phyloP scores from a whole-genome alignment of 1,140 invertebrate species.

The Dufourea novaeangliae region DNA sequence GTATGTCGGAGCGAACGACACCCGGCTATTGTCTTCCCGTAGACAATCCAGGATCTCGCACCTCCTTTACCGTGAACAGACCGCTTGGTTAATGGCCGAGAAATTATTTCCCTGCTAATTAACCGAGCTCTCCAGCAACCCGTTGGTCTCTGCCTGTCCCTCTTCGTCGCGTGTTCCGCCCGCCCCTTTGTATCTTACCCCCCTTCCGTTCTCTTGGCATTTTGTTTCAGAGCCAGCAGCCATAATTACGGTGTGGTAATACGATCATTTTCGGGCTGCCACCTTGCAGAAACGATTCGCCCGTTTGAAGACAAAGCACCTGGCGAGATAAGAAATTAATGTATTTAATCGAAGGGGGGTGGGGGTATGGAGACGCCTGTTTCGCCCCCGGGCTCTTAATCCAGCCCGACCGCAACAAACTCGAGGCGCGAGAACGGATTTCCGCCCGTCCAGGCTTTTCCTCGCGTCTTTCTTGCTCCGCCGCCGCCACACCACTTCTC shows the following conservation, averaged over 20 bases:
- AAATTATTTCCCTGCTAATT: slow-evolving; percentile 68
- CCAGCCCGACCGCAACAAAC: neutral
- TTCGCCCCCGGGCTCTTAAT: neutral
- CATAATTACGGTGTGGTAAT: slow-evolving; percentile 53
- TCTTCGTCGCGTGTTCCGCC: neutral
- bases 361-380: neutral
- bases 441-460: neutral
- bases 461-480: neutral
- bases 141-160: neutral
- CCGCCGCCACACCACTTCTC: neutral
- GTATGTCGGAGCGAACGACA: slow-evolving; percentile 52
- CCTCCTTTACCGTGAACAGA: slow-evolving; percentile 40
- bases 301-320: neutral
- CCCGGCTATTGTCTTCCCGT: slow-evolving; percentile 55
- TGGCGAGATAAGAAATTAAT: slow-evolving; percentile 21
- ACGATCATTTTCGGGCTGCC: slow-evolving; percentile 54
- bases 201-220: neutral
- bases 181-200: slow-evolving; percentile 7
- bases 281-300: slow-evolving; percentile 41
- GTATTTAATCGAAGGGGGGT: slow-evolving; percentile 22
- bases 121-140: slow-evolving; percentile 40
- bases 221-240: neutral
- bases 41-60: slow-evolving; percentile 52
- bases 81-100: slow-evolving; percentile 64
- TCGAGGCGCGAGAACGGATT: slow-evolving; percentile 26